A percentile compares a stretch with the other conserved stretches of the same genome.
phyloP scores from a whole-genome alignment of 2,888 invertebrate species.

The Lochmaea crataegi region DNA sequence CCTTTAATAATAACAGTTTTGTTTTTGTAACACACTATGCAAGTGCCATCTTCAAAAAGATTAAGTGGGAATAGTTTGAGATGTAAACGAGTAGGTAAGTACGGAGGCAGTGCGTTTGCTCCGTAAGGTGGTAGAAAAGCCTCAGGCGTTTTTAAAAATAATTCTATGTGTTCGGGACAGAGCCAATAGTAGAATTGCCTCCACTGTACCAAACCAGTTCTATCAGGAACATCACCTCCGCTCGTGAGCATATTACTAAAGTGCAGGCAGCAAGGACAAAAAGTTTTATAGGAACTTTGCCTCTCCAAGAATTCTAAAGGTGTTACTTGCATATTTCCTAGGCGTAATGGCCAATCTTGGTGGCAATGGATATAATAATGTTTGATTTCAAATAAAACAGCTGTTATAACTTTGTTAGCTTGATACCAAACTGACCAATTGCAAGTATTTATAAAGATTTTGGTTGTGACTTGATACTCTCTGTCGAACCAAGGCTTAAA shows the following conservation, averaged over 20 bases:
- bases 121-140: constrained; percentile 63
- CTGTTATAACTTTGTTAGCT: constrained; percentile 62
- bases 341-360: constrained; percentile 66
- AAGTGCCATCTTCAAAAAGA: constrained; percentile 70
- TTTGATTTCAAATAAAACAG: constrained; percentile 65
- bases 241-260: constrained; percentile 57
- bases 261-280: constrained; percentile 72
- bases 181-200: constrained; percentile 71
- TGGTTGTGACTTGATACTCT: constrained; percentile 69
- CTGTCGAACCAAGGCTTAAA: constrained; percentile 68
- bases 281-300: constrained; percentile 67
- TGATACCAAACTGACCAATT: constrained; percentile 70
- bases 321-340: constrained; percentile 69
- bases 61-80: constrained; percentile 48
- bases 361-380: constrained; percentile 67
- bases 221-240: constrained; percentile 67
- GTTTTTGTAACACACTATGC: constrained; percentile 72
- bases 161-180: constrained; percentile 68
- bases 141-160: constrained; percentile 66
- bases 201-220: constrained; percentile 70
- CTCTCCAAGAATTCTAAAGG: constrained; percentile 68
- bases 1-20: constrained; percentile 68
- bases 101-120: constrained; percentile 62
- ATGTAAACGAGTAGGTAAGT: constrained; percentile 65
- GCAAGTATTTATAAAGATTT: constrained; percentile 67